These are phyloP conservation scores for Dysdera silvatica DNA, from an alignment of 1,140 invertebrate genomes.

Conservation along the genomic window DNA sequence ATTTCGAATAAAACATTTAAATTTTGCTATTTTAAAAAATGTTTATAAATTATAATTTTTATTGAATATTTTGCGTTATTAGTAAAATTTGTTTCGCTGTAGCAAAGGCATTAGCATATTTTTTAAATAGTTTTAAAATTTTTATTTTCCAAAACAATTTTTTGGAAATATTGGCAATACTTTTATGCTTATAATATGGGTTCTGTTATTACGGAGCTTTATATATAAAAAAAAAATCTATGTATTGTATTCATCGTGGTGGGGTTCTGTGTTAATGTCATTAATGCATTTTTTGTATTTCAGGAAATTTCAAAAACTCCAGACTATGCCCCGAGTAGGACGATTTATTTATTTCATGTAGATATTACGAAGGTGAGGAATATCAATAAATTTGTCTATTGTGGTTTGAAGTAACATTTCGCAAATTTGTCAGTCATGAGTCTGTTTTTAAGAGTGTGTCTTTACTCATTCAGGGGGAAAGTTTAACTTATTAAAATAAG, in stretches of 20 bases:
- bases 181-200: neutral
- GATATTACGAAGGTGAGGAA: conserved; percentile 48
- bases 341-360: conserved; percentile 66
- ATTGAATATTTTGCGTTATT: too few relatives aligned
- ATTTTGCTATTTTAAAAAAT: neutral
- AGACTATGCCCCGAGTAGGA: conserved; percentile 55
- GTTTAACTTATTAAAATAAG: too few relatives aligned
- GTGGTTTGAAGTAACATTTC: too few relatives aligned
- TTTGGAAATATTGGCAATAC: neutral
- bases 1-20: neutral
- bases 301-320: conserved; percentile 57
- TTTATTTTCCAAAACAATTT: neutral
- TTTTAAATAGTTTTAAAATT: neutral
- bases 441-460: too few relatives aligned
- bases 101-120: too few relatives aligned
- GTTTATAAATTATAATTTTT: neutral
- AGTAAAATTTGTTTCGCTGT: too few relatives aligned
- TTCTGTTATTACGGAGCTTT: neutral
- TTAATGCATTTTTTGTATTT: conserved; percentile 33
- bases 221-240: neutral
- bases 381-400: too few relatives aligned
- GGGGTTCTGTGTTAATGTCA: neutral
- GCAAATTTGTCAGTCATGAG: too few relatives aligned
- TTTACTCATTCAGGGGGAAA: too few relatives aligned
- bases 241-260: neutral